A percentile compares a stretch with the other conserved stretches of the same genome.
phyloP scores from a whole-genome alignment of 1,140 invertebrate species.

The Eupeodes corollae region DNA sequence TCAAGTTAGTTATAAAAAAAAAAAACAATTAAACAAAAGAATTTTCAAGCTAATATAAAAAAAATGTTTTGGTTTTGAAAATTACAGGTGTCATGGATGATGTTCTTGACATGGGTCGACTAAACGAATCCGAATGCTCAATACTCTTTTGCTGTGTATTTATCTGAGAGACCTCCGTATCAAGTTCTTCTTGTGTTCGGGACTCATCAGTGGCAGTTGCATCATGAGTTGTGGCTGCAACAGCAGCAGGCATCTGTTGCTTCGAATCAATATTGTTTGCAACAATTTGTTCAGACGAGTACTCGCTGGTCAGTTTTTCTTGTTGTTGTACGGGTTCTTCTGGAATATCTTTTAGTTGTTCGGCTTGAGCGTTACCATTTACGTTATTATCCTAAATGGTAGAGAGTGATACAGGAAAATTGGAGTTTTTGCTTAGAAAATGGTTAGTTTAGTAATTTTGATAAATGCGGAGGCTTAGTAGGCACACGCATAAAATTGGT shows the following conservation, averaged over 20 bases:
- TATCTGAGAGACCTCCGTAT: constrained; percentile 37
- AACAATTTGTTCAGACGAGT: background rate
- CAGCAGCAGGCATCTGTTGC: constrained; percentile 6
- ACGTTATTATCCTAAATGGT: constrained; percentile 5
- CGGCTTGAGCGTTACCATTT: constrained; percentile 9
- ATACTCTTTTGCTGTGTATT: constrained; percentile 32
- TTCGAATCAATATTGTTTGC: background rate
- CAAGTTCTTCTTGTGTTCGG: constrained; percentile 31
- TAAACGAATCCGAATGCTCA: constrained; percentile 33
- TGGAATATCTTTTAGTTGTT: background rate
- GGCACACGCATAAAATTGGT: background rate
- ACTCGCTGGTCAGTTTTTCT: constrained; percentile 6
- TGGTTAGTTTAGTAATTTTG: constrained; percentile 28
- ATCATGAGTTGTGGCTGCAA: background rate
- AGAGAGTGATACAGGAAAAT: constrained; percentile 8
- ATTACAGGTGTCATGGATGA: constrained; percentile 38
- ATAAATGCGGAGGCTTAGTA: background rate
- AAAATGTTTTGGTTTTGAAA: constrained; percentile 4
- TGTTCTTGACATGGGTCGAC: constrained; percentile 37
- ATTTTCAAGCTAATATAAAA: background rate
- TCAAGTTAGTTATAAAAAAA: background rate
- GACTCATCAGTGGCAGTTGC: constrained; percentile 22
- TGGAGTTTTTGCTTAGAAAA: constrained; percentile 15
- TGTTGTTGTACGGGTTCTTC: background rate
- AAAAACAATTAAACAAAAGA: background rate